Evolutionary conservation across 1,140 invertebrate species (phyloP).

Genomic region (Dendroctonus valens): DNA sequence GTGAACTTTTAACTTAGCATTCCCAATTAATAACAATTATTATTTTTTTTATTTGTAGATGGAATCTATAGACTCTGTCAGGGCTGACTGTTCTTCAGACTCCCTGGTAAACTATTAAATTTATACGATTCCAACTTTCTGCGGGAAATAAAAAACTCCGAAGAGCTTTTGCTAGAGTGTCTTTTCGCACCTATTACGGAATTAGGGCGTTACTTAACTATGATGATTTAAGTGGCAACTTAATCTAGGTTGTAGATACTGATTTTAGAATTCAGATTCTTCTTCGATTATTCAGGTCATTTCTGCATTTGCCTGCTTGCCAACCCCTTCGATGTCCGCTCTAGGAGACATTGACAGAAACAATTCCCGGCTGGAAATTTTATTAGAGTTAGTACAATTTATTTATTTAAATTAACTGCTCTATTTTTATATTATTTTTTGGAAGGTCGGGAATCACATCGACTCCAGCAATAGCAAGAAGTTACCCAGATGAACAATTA

Average conservation of each 20-base stretch:
- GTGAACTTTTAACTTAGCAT: too few species aligned
- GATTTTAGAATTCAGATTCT: not conserved
- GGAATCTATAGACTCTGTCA: too few species aligned
- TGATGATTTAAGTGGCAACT: not conserved
- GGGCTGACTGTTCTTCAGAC: too few species aligned
- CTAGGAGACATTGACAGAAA: constrained; percentile 8
- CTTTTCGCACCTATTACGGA: too few species aligned
- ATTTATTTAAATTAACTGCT: not conserved
- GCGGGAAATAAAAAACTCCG: too few species aligned
- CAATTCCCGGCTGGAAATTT: not conserved
- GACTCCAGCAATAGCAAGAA: not conserved
- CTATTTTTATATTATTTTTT: too few species aligned
- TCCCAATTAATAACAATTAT: too few species aligned
- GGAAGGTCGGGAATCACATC: not conserved
- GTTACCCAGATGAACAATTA: not conserved
- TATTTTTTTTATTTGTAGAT: too few species aligned
- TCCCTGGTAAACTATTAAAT: too few species aligned
- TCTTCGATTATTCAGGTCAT: not conserved
- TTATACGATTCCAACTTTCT: too few species aligned
- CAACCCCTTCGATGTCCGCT: constrained; percentile 14
- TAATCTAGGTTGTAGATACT: not conserved
- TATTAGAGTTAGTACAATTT: not conserved
- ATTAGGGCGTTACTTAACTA: too few species aligned
- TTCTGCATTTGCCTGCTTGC: not conserved
- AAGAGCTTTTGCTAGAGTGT: too few species aligned